A percentile compares a stretch with the other conserved stretches of the same genome.
Conservation (phyloP, 2,113 vertebrate genomes). For the Nicator chloris region DNA sequence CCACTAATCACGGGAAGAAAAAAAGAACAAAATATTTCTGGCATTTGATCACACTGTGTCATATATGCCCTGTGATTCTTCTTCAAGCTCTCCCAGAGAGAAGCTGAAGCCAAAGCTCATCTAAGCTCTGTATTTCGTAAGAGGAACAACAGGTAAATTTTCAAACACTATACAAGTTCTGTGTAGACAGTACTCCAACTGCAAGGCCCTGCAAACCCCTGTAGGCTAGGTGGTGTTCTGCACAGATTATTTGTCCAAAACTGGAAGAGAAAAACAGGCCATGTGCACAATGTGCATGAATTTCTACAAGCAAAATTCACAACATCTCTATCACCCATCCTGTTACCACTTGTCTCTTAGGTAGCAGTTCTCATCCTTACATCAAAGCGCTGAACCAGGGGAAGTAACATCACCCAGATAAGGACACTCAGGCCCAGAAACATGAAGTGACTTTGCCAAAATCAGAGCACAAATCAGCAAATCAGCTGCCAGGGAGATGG, state of each 20-base stretch:
- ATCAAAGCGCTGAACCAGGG: background rate
- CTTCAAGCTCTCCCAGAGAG: constrained; percentile 27
- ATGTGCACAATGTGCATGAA: background rate
- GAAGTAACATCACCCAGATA: background rate
- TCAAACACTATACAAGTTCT: background rate
- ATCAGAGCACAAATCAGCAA: background rate
- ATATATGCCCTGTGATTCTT: constrained; percentile 65
- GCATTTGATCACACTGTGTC: constrained; percentile 72
- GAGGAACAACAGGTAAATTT: background rate
- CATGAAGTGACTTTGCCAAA: background rate
- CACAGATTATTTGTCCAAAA: background rate
- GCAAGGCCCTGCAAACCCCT: background rate
- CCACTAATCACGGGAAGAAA: constrained; percentile 72
- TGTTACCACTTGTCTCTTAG: background rate
- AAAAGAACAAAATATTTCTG: constrained; percentile 79
- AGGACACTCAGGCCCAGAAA: background rate
- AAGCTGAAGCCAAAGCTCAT: constrained; percentile 38
- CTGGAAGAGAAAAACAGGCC: background rate
- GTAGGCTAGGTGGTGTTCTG: background rate
- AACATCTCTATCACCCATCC: background rate
- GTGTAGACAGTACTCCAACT: background rate
- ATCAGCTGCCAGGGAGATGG: background rate
- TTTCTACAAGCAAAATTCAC: background rate
- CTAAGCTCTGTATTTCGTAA: background rate
- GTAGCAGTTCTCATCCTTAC: background rate